Conservation (phyloP, 2,113 vertebrate species). For the Penelope pileata region DNA sequence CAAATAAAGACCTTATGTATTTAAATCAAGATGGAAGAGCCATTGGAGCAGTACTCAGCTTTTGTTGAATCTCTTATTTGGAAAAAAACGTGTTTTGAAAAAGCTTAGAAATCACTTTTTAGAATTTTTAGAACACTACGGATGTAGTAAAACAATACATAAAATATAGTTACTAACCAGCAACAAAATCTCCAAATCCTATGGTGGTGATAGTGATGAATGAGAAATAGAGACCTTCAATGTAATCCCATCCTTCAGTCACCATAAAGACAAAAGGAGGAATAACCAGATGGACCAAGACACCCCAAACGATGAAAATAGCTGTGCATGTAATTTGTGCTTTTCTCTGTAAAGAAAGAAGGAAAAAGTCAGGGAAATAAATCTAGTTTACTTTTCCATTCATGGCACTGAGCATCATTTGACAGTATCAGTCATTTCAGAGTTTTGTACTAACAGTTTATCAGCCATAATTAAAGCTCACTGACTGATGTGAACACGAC, state of each 20-base stretch:
- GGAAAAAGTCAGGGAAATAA: background rate
- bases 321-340: slow-evolving; percentile 95
- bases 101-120: background rate
- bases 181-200: slow-evolving; percentile 95
- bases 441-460: background rate
- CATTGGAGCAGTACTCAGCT: background rate
- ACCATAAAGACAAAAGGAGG: slow-evolving; percentile 96
- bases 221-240: slow-evolving; percentile 96
- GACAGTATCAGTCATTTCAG: background rate
- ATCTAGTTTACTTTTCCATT: background rate
- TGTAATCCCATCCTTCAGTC: slow-evolving; percentile 93
- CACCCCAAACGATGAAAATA: slow-evolving; percentile 94
- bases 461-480: background rate
- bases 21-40: background rate
- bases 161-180: slow-evolving; percentile 79
- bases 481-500: background rate
- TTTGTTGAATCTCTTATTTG: background rate
- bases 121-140: background rate
- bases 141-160: background rate
- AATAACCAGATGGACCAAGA: slow-evolving; percentile 92
- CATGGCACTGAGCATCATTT: background rate
- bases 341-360: slow-evolving; percentile 82
- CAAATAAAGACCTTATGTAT: background rate
- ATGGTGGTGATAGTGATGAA: slow-evolving; percentile 98
- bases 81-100: background rate